Evolutionary conservation across 1,140 invertebrate genomes (phyloP).

Genomic region (Linepithema humile): DNA sequence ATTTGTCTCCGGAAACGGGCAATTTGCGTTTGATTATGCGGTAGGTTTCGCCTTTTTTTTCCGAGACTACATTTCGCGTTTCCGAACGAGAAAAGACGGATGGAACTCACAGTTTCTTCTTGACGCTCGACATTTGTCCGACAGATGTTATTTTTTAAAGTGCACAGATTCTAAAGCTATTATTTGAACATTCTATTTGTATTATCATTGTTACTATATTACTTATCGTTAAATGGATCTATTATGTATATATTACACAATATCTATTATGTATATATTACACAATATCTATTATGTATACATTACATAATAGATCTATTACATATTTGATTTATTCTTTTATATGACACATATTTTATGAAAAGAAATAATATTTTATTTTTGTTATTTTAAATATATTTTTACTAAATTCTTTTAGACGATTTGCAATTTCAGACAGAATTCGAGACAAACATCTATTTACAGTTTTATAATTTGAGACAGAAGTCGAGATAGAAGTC

Average conservation of each 20-base stretch:
- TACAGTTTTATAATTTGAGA: no score
- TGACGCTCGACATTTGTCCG: not conserved
- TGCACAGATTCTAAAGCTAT: not conserved
- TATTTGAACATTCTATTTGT: not conserved
- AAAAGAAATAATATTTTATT: not conserved
- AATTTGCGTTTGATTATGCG: slow-evolving; percentile 22
- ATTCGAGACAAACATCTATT: no score
- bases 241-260: no score
- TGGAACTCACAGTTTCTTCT: not conserved
- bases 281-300: no score
- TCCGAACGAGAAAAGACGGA: not conserved
- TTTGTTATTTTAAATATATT: no score
- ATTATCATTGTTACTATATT: not conserved
- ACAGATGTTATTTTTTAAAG: not conserved
- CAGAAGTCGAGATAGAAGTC: no score
- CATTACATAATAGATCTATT: no score
- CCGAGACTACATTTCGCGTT: not conserved
- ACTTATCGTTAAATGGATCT: not conserved
- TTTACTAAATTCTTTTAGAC: no score
- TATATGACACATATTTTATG: not conserved
- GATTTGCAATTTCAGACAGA: no score
- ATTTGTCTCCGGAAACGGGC: slow-evolving; percentile 2
- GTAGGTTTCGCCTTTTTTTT: not conserved
- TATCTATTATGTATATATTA: no score
- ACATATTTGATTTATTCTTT: not conserved